Base-by-base conservation (phyloP, 1,140 invertebrate species). In the Tribolium madens region DNA sequence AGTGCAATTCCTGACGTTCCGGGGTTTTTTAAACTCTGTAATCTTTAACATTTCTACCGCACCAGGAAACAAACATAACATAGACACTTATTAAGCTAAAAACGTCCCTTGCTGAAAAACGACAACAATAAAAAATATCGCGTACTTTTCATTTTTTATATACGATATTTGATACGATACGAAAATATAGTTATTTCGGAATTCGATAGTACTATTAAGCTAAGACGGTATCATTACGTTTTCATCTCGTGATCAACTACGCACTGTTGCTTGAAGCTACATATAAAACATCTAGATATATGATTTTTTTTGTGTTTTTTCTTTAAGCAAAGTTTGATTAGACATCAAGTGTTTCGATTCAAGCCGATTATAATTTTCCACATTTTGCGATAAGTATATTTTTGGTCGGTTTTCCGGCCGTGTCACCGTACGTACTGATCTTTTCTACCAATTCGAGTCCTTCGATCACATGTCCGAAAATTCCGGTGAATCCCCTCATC, bases 381-480 rank as follows among this genome's bases (percentile, higher is more conserved):
- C 93, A 95, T 85, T 91, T 92, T 12, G 91, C 88, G 81, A 95
- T 93, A 76, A 92, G 84, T 82, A 94, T 92, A 81, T 89, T 91
- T 86, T 92, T 92, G 31, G 90, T 92, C 15, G 93, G 93, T 84
- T 94, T 93, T 42, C 93, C 93, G 46, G 91, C 90, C 69, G 91
- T 90, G 85, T 94, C 93, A 69, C 93, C 93, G 77, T 89, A 92
- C 73, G 91, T 91, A 52, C 93, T 93, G 79, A 95, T 93, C 82
- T 92, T 93, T 82, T 95, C 94, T 17, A 95, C 91, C 33, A 95
- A 86, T 81, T 95, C 94, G 26, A 96, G 87, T 0, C 94, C 94
- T 81, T 95, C 93, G 52, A 95, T 89, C 3, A 96, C 93, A 84
- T 91, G 92, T 3, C 92, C 94, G 83, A 96, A 95, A 73, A 96